phyloP scores from a whole-genome alignment of 2,113 vertebrate species.

The Dicaeum eximium region DNA sequence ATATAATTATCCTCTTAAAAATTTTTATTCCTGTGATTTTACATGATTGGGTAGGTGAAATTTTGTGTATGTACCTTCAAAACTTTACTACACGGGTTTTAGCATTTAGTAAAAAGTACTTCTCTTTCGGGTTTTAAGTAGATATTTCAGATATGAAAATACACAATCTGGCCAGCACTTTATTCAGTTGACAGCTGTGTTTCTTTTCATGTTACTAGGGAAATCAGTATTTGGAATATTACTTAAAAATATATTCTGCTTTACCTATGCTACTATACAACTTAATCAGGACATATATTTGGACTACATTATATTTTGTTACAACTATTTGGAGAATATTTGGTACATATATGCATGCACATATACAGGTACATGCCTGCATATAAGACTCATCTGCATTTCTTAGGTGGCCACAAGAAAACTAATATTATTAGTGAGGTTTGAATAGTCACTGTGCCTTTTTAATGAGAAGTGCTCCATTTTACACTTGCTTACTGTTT shows the following conservation, averaged over 20 bases:
- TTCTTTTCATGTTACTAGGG: background rate
- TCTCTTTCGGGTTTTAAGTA: background rate
- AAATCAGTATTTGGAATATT: background rate
- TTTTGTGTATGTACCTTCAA: background rate
- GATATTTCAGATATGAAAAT: background rate
- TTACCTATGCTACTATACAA: background rate
- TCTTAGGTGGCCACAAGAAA: background rate
- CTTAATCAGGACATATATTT: background rate
- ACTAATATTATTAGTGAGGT: background rate
- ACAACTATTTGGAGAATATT: background rate
- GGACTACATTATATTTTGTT: background rate
- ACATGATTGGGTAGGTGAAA: background rate
- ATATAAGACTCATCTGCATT: background rate
- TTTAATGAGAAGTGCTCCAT: background rate
- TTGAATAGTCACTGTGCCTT: background rate
- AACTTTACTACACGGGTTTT: background rate
- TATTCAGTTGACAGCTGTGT: background rate
- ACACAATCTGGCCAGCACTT: background rate
- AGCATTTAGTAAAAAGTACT: background rate
- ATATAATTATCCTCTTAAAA: background rate
- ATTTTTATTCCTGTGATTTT: background rate
- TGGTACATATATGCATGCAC: background rate
- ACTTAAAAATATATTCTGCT: background rate
- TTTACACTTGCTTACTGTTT: background rate
- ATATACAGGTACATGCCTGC: background rate